Base-by-base conservation (phyloP, 2,888 invertebrate species). In the Drosophila nigritarsus region DNA sequence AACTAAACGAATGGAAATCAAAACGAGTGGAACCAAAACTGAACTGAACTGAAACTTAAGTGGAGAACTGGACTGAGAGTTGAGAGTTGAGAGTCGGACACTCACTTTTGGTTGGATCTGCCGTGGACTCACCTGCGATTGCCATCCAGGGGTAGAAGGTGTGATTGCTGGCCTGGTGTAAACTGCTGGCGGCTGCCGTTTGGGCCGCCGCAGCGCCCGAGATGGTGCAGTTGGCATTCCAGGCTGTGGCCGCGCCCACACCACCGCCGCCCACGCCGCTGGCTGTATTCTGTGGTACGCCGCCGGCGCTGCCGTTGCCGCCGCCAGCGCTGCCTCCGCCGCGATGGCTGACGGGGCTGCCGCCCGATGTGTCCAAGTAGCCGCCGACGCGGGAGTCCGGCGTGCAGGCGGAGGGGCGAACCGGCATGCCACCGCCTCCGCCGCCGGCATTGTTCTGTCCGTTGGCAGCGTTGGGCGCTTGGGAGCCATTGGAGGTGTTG, bases 121-220 rank as follows among this genome's bases (percentile, higher is more conserved):
- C 90, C 69, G 83, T 80, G 60, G 71, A 92, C 97, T 96, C 94
- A 98, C 98, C 98, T 98, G 98, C 98, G 95, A 98, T 98, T 94
- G 98, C 98, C 98, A 98, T 98, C 98, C 98, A 98, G 90, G 98
- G 98, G 94, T 98, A 98, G 95, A 98, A 98, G 92, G 98, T 98
- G 95, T 98, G 98, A 94, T 96, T 97, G 94, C 95, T 96, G 94
- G 96, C 95, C 94, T 97, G 97, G 94, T 98, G 98, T 94, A 97
- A 97, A 86, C 97, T 96, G 92, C 96, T 97, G 89, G 97, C 97
- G 80, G 96, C 95, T 81, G 96, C 95, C 83, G 96, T 95, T 93
- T 96, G 96, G 92, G 96, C 95, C 79, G 96, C 96, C 80, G 97
- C 95, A 85, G 97, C 96, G 92, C 97, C 97, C 75, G 93, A 92